A percentile compares a stretch with the other conserved stretches of the same genome.
Conservation (phyloP, 2,113 vertebrate species). For the Xiphophorus maculatus region DNA sequence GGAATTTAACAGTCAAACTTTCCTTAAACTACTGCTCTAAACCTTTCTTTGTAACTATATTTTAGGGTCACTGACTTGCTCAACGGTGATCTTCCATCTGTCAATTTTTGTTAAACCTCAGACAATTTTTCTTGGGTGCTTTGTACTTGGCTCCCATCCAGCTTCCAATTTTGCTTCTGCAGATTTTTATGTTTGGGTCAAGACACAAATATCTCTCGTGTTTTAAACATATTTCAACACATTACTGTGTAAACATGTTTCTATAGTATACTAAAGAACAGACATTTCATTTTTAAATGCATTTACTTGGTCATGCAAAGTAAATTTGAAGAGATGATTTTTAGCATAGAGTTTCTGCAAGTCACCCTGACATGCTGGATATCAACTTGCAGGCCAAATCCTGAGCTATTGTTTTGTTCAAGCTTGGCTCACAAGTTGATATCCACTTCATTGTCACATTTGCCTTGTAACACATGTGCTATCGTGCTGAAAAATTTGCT, state of each 20-base stretch:
- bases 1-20: not conserved
- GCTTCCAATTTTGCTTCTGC: no score
- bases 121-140: no score
- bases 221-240: not conserved
- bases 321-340: no score
- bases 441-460: not conserved
- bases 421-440: not conserved
- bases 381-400: not conserved
- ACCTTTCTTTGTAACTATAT: not conserved
- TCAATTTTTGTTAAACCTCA: no score
- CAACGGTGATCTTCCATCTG: no score
- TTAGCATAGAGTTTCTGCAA: not conserved
- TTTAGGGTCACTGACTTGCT: not conserved
- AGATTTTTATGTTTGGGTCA: no score
- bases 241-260: not conserved
- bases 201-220: not conserved
- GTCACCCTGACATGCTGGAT: not conserved
- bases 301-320: no score
- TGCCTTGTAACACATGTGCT: not conserved
- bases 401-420: not conserved
- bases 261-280: no score
- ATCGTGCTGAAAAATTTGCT: no score
- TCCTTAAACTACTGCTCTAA: not conserved
- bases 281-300: no score
- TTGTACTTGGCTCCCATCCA: no score